Evolutionary conservation across 2,113 vertebrate genomes (phyloP), one percentile per base, ranked within the genome.

Genomic region (Eubucco bourcierii): DNA sequence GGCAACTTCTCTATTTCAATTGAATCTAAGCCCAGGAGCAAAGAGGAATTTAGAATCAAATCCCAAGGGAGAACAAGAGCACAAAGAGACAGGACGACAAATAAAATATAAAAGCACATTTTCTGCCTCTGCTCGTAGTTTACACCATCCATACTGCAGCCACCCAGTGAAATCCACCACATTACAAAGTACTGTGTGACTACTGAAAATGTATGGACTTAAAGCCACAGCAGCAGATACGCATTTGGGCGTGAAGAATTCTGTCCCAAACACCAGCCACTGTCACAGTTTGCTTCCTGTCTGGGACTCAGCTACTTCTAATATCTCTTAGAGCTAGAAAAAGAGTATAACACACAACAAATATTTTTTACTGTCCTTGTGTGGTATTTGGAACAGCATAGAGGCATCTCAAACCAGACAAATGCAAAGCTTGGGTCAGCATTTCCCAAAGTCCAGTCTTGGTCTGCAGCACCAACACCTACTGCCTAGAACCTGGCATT

Each of bases 201-300:
- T 27, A 7, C 60, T 55, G 46, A 33, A 79, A 96, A 87, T 84
- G 50, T 78, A 90, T 78, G 74, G 74, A 88, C 94, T 92, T 84
- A 37, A 41, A 90, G 86, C 33, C 63, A 81, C 88, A 91, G 78
- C 59, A 70, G 60, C 11, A 77, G 81, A 94, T 74, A 89, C 59
- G 64, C 60, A 89, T 95, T 81, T 91, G 84, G 52, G 52, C 37
- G 85, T 77, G 79, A 95, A 46, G 56, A 84, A 94, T 89, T 87
- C 75, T 52, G 6, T 74, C 52, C 41, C 83, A 86, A 94, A 78
- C 73, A 81, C 27, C 73, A 88, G 50, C 28, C 28, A 46, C n/a
- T 66, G 71, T 84, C 83, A 88, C 23, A 19, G 27, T 37, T 59
- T 88, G 93, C 88, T 81, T 92, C n/a, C 59, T 65, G 25, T 17